Evolutionary conservation across 2,888 invertebrate genomes (phyloP).

Genomic region (Drosophila mimetica): DNA sequence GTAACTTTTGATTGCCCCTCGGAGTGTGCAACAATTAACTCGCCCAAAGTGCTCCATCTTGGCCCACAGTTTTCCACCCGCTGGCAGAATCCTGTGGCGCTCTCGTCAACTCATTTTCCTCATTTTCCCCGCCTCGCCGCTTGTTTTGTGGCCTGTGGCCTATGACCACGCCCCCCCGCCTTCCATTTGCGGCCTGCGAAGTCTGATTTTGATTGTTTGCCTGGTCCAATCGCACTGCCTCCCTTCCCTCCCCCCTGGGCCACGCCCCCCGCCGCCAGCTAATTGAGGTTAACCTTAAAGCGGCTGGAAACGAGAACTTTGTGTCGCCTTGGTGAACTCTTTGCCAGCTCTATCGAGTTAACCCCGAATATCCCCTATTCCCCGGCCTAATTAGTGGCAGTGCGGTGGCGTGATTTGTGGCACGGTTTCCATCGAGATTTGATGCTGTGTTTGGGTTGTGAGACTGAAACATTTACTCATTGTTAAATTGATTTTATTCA

Average conservation of each 20-base stretch:
- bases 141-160: conserved; percentile 12
- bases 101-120: conserved; percentile 4
- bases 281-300: conserved; percentile 48
- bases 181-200: conserved; percentile 26
- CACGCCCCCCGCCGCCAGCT: conserved; percentile 9
- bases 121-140: neutral
- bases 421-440: conserved; percentile 12
- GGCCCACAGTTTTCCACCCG: conserved; percentile 2
- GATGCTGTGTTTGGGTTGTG: conserved; percentile 16
- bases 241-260: neutral
- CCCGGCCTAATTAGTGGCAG: conserved; percentile 44
- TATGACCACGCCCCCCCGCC: conserved; percentile 2
- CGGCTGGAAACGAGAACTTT: conserved; percentile 39
- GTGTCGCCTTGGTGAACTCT: conserved; percentile 26
- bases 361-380: conserved; percentile 26
- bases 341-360: neutral
- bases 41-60: conserved; percentile 52
- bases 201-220: conserved; percentile 40
- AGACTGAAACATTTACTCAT: neutral
- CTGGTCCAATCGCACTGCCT: neutral
- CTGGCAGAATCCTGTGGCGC: conserved; percentile 10
- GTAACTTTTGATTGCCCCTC: conserved; percentile 51
- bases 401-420: conserved; percentile 15
- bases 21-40: conserved; percentile 63
- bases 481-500: too few species aligned